These are phyloP conservation scores for Caenorhabditis sp. DNA, from an alignment of 2,888 invertebrate species.

Conservation along the genomic window DNA sequence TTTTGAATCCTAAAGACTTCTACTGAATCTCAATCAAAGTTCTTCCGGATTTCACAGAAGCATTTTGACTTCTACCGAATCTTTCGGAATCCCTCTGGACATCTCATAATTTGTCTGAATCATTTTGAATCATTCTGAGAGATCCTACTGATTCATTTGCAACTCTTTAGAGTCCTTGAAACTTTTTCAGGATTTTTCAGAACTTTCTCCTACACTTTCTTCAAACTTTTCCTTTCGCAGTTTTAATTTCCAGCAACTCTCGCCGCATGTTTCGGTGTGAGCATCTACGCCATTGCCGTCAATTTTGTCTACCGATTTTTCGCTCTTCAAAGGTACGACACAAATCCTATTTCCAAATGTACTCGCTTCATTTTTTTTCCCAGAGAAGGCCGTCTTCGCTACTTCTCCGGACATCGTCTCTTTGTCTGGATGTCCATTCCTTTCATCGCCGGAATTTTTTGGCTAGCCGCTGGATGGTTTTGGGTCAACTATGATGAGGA, in stretches of 20 bases:
- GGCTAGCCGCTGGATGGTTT: constrained; percentile 8
- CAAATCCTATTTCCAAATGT: neutral
- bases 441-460: neutral
- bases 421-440: neutral
- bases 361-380: neutral
- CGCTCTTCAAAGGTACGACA: constrained; percentile 12
- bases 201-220: too few relatives aligned
- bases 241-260: constrained; percentile 9
- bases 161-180: too few relatives aligned
- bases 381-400: constrained; percentile 1
- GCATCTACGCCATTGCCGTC: constrained; percentile 17
- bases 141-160: too few relatives aligned
- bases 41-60: too few relatives aligned
- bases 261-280: constrained; percentile 6
- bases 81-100: too few relatives aligned
- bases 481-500: constrained; percentile 2
- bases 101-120: too few relatives aligned
- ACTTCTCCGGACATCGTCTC: neutral
- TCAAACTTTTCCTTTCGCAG: too few relatives aligned
- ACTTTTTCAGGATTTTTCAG: too few relatives aligned
- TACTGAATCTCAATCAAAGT: too few relatives aligned
- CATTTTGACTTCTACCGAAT: too few relatives aligned
- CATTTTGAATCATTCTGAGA: too few relatives aligned
- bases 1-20: too few relatives aligned
- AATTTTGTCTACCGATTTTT: constrained; percentile 25